Evolutionary conservation across 2,888 invertebrate genomes (phyloP).

Genomic region (Nowickia ferox): DNA sequence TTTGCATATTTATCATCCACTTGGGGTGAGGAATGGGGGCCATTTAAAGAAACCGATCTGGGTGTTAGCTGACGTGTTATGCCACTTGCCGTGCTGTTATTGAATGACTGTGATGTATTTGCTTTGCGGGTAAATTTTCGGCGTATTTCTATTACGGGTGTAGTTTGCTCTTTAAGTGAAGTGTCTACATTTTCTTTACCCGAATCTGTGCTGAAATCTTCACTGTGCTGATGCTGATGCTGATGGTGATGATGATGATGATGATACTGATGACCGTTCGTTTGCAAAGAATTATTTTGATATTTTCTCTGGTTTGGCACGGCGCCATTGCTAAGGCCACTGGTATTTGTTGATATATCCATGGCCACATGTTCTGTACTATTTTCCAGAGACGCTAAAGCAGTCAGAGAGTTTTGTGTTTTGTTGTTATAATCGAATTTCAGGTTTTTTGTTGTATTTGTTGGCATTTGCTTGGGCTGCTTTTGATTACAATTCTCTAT

Average conservation of each 20-base stretch:
- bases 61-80: slow-evolving; percentile 47
- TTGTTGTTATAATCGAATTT: slow-evolving; percentile 74
- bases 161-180: slow-evolving; percentile 21
- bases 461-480: slow-evolving; percentile 72
- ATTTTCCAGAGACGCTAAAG: slow-evolving; percentile 71
- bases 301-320: slow-evolving; percentile 22
- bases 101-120: slow-evolving; percentile 67
- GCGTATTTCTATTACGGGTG: slow-evolving; percentile 76
- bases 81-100: slow-evolving; percentile 44
- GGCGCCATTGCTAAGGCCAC: not conserved
- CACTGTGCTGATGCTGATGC: slow-evolving; percentile 25
- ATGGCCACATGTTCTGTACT: slow-evolving; percentile 74
- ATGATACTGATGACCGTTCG: slow-evolving; percentile 22
- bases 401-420: slow-evolving; percentile 15
- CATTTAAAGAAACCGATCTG: slow-evolving; percentile 65
- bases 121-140: slow-evolving; percentile 76
- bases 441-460: slow-evolving; percentile 69
- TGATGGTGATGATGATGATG: no score
- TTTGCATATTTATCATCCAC: slow-evolving; percentile 79
- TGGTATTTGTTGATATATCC: slow-evolving; percentile 51
- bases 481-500: slow-evolving; percentile 79
- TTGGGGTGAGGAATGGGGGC: slow-evolving; percentile 68
- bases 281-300: slow-evolving; percentile 37
- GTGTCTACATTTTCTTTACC: slow-evolving; percentile 80
- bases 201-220: slow-evolving; percentile 77